Conservation (phyloP, 1,140 invertebrate species). For the Zaprionus inermis region DNA sequence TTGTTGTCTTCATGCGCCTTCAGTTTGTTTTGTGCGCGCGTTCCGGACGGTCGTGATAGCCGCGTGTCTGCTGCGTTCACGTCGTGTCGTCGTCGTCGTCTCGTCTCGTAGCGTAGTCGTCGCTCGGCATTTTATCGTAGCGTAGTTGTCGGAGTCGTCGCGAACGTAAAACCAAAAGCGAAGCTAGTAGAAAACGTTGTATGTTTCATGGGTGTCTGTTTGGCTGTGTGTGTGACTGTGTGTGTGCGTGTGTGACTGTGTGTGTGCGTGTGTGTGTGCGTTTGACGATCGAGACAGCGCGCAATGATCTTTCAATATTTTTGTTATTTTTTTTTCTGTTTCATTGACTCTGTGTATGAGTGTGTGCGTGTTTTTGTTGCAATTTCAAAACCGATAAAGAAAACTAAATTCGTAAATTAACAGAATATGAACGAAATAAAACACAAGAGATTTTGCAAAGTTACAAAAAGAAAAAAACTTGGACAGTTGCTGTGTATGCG, state of each 20-base stretch:
- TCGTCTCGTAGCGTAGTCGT: neutral
- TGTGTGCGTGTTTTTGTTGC: slow-evolving; percentile 23
- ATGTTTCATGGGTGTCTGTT: neutral
- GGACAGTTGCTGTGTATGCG: slow-evolving; percentile 24
- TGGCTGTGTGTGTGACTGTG: neutral
- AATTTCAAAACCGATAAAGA: slow-evolving; percentile 29
- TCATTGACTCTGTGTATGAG: slow-evolving; percentile 11
- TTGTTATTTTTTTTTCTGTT: slow-evolving; percentile 54
- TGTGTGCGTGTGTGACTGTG: slow-evolving; percentile 7
- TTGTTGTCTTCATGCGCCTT: slow-evolving; percentile 27
- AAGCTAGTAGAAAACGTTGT: slow-evolving; percentile 48
- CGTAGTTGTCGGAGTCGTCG: slow-evolving; percentile 32
- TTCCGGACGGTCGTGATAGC: slow-evolving; percentile 48
- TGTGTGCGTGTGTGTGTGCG: slow-evolving; percentile 13
- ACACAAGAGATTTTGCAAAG: neutral
- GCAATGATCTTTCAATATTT: slow-evolving; percentile 55
- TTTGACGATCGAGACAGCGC: slow-evolving; percentile 40
- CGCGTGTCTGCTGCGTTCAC: slow-evolving; percentile 19
- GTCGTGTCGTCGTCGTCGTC: slow-evolving; percentile 17
- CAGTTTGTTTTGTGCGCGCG: slow-evolving; percentile 69
- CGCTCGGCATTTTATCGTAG: neutral
- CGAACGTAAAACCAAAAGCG: slow-evolving; percentile 42
- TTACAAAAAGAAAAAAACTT: slow-evolving; percentile 29
- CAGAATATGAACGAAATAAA: neutral
- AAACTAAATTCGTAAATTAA: slow-evolving; percentile 27